These are phyloP conservation scores for Aurelia aurita DNA, from an alignment of 30 jellyfish, hydroid and myxozoan genomes.

Conservation along the genomic window DNA sequence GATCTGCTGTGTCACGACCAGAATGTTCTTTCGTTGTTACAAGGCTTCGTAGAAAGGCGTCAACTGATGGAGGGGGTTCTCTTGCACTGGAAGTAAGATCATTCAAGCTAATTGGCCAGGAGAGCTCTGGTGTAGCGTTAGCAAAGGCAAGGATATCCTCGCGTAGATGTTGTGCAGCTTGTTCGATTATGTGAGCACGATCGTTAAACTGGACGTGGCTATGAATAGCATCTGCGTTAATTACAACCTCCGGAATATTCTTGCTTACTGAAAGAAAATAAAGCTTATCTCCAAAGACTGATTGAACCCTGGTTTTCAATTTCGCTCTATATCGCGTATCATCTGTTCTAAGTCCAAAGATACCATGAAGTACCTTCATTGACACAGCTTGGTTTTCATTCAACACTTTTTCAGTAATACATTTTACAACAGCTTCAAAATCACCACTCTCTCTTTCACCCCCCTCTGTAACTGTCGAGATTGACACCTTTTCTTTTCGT, in stretches of 20 bases:
- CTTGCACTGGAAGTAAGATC: neutral
- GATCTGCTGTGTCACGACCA: no score
- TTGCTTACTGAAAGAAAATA: neutral
- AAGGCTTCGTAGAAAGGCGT: neutral
- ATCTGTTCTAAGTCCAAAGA: neutral
- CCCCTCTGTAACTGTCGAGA: neutral
- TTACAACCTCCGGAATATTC: slow-evolving; percentile 15
- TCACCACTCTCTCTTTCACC: neutral
- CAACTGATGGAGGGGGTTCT: slow-evolving; percentile 6
- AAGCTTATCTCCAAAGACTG: slow-evolving; percentile 10
- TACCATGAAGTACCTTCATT: slow-evolving; percentile 5
- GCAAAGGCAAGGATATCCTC: slow-evolving; percentile 2
- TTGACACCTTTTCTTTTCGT: neutral
- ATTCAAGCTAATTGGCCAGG: slow-evolving; percentile 2
- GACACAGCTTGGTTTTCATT: slow-evolving; percentile 16
- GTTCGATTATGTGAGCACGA: neutral
- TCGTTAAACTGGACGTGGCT: neutral
- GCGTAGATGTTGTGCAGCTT: neutral
- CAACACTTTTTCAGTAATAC: neutral
- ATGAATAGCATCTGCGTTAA: slow-evolving; percentile 34
- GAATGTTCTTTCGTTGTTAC: no score
- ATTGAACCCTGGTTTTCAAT: slow-evolving; percentile 10
- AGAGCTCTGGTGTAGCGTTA: neutral
- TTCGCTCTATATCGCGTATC: slow-evolving; percentile 24
- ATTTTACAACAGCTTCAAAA: slow-evolving; percentile 18